Conservation (phyloP, 2,113 vertebrate genomes). For the Hippopotamus amphibius region DNA sequence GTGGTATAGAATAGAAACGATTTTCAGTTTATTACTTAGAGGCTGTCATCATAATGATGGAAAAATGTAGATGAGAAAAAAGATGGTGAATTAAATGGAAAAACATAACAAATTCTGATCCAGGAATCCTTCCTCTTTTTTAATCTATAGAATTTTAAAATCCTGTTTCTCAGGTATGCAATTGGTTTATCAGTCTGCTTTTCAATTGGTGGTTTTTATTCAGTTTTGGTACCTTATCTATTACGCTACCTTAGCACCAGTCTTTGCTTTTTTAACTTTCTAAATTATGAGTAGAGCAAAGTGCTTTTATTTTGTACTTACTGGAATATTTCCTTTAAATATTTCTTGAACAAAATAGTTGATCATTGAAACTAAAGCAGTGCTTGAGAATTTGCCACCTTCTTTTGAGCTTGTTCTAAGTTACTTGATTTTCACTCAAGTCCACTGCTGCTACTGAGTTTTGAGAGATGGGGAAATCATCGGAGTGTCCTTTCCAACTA, state of each 20-base stretch:
- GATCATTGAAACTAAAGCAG: not conserved
- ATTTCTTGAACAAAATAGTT: conserved; percentile 39
- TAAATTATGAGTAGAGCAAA: conserved; percentile 6
- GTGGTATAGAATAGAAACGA: not conserved
- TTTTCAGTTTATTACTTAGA: not conserved
- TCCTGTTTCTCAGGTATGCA: not conserved
- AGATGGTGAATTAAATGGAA: not conserved
- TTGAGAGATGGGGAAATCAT: conserved; percentile 41
- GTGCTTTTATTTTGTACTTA: not conserved
- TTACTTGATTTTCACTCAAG: conserved; percentile 65
- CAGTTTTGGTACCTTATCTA: not conserved
- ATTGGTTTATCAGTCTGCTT: not conserved
- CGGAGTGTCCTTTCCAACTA: conserved; percentile 24
- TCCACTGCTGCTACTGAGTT: not conserved
- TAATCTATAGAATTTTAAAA: conserved; percentile 19
- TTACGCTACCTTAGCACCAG: not conserved
- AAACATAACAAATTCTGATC: not conserved
- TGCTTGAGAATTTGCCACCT: conserved; percentile 10
- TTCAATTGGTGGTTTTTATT: not conserved
- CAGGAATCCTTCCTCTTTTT: not conserved
- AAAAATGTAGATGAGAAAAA: conserved; percentile 27
- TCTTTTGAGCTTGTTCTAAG: not conserved
- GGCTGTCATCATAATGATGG: not conserved
- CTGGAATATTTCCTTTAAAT: conserved; percentile 46
- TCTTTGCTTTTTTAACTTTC: not conserved